A percentile compares a stretch with the other conserved stretches of the same genome.
These are phyloP conservation scores for Struthio camelus DNA, from an alignment of 2,113 vertebrate species.

Conservation along the genomic window DNA sequence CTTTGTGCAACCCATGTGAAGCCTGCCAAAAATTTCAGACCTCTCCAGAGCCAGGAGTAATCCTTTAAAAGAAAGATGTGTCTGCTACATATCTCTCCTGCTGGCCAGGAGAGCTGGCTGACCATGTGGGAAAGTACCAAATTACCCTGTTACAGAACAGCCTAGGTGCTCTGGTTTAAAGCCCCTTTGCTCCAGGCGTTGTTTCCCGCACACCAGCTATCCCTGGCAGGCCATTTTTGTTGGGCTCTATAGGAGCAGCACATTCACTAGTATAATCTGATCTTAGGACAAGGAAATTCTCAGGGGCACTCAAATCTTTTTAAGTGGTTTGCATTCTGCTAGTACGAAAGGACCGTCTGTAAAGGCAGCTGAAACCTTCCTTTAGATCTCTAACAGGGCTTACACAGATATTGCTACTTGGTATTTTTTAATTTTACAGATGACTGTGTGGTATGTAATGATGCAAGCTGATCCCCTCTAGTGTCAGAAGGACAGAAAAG, in stretches of 20 bases:
- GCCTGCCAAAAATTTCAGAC: slow-evolving; percentile 39
- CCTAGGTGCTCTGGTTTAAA: slow-evolving; percentile 20
- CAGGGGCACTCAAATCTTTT: background rate
- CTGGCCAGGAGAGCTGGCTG: slow-evolving; percentile 33
- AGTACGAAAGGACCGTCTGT: background rate
- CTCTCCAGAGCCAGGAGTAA: slow-evolving; percentile 1
- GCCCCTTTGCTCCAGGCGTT: background rate
- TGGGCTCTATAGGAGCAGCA: background rate
- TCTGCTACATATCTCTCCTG: slow-evolving; percentile 8
- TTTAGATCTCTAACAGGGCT: background rate
- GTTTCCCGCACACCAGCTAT: background rate
- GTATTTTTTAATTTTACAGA: background rate
- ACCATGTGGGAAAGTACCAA: slow-evolving; percentile 41
- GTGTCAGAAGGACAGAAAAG: background rate
- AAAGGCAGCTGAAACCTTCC: background rate
- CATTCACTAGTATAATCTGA: background rate
- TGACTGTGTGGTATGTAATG: background rate
- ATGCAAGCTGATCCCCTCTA: background rate
- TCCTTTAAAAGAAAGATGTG: slow-evolving; percentile 23
- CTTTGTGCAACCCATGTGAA: background rate
- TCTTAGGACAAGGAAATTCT: background rate
- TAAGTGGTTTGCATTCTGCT: background rate
- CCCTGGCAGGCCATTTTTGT: background rate
- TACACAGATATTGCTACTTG: background rate
- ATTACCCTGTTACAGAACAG: background rate